Conservation (phyloP, 2,797 vertebrate species). For the Lepilemur ruficaudatus region DNA sequence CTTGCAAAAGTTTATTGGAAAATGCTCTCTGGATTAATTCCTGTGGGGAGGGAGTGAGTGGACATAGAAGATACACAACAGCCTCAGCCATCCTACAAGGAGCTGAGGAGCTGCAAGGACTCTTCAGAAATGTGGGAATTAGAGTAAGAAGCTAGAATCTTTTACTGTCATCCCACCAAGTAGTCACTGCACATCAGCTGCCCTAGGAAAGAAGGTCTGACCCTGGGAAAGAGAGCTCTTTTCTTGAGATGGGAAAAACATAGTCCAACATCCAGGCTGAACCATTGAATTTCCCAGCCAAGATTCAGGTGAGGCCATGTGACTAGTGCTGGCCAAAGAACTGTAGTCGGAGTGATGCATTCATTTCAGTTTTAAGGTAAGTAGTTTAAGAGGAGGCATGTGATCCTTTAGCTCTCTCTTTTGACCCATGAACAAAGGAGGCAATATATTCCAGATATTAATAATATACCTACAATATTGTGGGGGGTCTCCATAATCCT, state of each 20-base stretch:
- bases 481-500: neutral
- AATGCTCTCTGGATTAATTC: neutral
- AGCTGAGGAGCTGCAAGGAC: neutral
- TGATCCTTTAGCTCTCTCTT: neutral
- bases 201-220: neutral
- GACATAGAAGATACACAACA: neutral
- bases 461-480: neutral
- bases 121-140: neutral
- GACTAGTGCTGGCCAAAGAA: neutral
- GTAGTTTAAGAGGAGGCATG: neutral
- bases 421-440: neutral
- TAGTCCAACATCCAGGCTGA: fast-evolving
- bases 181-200: neutral
- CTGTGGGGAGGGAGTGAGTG: neutral
- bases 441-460: neutral
- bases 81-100: no score
- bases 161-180: fast-evolving
- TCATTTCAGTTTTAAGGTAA: neutral
- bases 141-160: neutral
- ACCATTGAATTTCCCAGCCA: no score
- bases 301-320: no score
- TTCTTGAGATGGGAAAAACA: neutral
- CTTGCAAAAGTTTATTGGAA: neutral
- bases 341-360: neutral
- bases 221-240: neutral